Base-by-base conservation (phyloP, 2,797 vertebrate species). In the Sebastes paucispinis region DNA sequence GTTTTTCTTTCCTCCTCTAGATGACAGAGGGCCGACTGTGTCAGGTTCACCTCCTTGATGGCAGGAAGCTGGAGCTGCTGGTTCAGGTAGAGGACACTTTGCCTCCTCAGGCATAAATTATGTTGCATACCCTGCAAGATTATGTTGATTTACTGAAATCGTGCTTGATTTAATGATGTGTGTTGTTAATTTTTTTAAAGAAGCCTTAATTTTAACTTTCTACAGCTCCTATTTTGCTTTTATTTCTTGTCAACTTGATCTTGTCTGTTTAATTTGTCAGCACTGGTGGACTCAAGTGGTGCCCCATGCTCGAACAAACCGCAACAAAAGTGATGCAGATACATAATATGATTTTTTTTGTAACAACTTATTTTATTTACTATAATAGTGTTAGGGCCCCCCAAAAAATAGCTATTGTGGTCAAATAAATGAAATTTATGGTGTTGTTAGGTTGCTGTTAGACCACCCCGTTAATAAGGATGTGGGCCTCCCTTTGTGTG, bases 1-100 rank as follows among this genome's bases (percentile, higher is more conserved):
- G 58, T 79, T 63, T 59, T 77, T 18, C 75, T 76, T 34, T 89
- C 34, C 73, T 78, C 58, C 68, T 87, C 29, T 86, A 99, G 98
- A 99, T 99, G 98, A 97, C 97, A 31, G 98, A 99, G 91, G 98
- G 98, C 79, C 96, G 98, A 75, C 96, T 96, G 88, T 99, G 97
- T 92, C 97, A 97, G 94, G 95, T 99, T 79, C 97, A 96, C 85
- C 97, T 99, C 88, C 96, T 99, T 34, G 98, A 99, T 89, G 97
- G 96, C 89, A 96, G 98, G 88, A 97, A 97, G 85, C 94, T 99
- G 94, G 98, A 99, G 92, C 96, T 99, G 90, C 95, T 99, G 93
- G 98, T 99, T 89, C 98, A 99, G 97, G 98, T 99, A 95, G 3
- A 81, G 16, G 27, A 64, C 47, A 71, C 14, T 59, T 55, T 62